Conservation (phyloP, 30 jellyfish, hydroid and myxozoan genomes). For the Aurelia sp. region DNA sequence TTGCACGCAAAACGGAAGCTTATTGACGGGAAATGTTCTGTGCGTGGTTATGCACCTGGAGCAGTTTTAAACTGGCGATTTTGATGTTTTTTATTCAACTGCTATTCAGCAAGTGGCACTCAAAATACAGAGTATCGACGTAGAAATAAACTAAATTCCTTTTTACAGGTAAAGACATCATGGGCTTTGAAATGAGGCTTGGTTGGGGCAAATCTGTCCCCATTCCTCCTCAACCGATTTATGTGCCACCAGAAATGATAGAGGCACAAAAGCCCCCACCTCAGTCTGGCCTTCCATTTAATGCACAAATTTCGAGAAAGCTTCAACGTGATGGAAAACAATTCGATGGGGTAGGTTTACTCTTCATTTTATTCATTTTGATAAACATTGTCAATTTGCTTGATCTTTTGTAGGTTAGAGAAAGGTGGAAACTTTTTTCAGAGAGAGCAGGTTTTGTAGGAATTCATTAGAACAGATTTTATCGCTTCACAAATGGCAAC, state of each 20-base stretch:
- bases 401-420: background rate
- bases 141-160: too few relatives aligned
- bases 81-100: too few relatives aligned
- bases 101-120: too few relatives aligned
- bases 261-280: conserved; percentile 96
- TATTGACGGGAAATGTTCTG: too few relatives aligned
- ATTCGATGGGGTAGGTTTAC: conserved; percentile 89
- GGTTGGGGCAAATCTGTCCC: conserved; percentile 99
- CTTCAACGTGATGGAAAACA: conserved; percentile 53
- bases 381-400: background rate
- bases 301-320: conserved; percentile 80
- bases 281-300: conserved; percentile 96
- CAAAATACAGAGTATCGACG: too few relatives aligned
- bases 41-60: too few relatives aligned
- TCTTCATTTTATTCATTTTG: background rate
- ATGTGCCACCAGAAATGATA: conserved; percentile 96
- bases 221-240: conserved; percentile 96
- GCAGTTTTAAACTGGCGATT: too few relatives aligned
- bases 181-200: conserved; percentile 94
- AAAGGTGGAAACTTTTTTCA: background rate
- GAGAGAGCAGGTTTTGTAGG: background rate
- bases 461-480: background rate
- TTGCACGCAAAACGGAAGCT: too few relatives aligned
- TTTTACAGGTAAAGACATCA: conserved; percentile 81
- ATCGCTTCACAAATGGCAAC: background rate